These are phyloP conservation scores for Osmoderma eremita DNA, from an alignment of 2,888 invertebrate species.

Conservation along the genomic window DNA sequence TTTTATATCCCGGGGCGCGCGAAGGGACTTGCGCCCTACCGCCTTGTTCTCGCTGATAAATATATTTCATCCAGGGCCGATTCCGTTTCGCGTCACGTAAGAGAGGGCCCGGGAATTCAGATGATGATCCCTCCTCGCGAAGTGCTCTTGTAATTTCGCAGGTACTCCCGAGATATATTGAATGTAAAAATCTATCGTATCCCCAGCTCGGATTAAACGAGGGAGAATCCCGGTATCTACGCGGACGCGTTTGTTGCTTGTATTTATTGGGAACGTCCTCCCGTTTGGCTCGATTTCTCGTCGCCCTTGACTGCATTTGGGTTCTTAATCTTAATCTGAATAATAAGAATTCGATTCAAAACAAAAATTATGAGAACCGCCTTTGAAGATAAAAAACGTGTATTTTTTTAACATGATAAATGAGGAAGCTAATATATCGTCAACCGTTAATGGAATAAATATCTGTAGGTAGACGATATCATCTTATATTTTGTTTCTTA, in stretches of 20 bases:
- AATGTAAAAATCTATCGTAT: conserved; percentile 18
- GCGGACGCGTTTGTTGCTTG: no score
- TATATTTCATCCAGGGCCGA: conserved; percentile 29
- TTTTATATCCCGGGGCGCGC: conserved; percentile 29
- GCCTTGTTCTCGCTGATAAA: conserved; percentile 20
- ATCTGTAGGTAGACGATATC: no score
- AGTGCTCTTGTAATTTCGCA: conserved; percentile 23
- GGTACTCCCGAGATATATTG: conserved; percentile 29
- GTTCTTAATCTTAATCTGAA: no score
- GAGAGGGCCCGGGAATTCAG: conserved; percentile 16
- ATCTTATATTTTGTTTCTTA: no score
- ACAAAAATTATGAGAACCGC: no score
- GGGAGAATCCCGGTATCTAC: no score
- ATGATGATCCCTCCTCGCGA: conserved; percentile 10
- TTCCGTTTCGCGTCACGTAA: conserved; percentile 33
- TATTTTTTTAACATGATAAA: no score
- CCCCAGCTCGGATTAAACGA: neutral
- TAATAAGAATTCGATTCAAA: no score
- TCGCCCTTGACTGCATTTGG: no score
- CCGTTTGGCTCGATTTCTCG: neutral
- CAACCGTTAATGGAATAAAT: no score
- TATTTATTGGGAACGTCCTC: neutral
- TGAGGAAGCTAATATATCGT: no score
- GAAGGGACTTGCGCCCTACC: neutral
- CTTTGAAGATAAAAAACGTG: no score